Evolutionary conservation across 2,113 vertebrate species (phyloP).

Genomic region (Phylloscopus whistleri): DNA sequence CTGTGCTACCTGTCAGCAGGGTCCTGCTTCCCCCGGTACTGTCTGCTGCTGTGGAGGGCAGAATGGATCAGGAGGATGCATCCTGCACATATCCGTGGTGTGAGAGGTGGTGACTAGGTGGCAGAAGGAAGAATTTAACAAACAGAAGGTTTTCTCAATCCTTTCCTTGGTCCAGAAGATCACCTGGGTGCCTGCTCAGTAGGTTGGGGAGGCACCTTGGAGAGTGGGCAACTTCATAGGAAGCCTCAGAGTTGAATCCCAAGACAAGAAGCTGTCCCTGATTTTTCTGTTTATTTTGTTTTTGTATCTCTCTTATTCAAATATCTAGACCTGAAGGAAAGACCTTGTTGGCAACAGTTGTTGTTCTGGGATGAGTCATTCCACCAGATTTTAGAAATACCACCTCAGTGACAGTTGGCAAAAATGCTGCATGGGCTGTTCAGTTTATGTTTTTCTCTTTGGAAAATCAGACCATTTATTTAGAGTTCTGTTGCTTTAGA

Average conservation of each 20-base stretch:
- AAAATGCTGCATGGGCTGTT: slow-evolving; percentile 57
- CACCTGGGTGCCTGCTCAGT: neutral
- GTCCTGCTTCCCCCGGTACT: neutral
- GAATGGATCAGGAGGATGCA: neutral
- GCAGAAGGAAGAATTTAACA: neutral
- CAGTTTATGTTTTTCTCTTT: slow-evolving; percentile 52
- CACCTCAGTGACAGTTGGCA: slow-evolving; percentile 54
- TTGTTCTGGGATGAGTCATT: slow-evolving; percentile 60
- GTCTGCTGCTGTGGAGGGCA: neutral
- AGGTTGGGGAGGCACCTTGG: neutral
- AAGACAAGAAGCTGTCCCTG: neutral
- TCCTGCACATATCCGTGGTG: neutral
- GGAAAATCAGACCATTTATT: slow-evolving; percentile 59
- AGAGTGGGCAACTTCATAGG: neutral
- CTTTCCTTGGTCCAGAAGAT: neutral
- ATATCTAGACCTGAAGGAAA: slow-evolving; percentile 50
- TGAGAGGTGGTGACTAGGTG: neutral
- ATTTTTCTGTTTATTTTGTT: slow-evolving; percentile 26
- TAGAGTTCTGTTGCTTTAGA: slow-evolving; percentile 55
- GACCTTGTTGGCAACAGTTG: slow-evolving; percentile 53
- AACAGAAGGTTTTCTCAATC: neutral
- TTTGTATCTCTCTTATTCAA: neutral
- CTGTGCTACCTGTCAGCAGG: neutral
- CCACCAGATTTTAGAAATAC: slow-evolving; percentile 58
- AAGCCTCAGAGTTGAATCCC: neutral